Conservation (phyloP, 2,113 vertebrate species). For the Ictalurus punctatus region DNA sequence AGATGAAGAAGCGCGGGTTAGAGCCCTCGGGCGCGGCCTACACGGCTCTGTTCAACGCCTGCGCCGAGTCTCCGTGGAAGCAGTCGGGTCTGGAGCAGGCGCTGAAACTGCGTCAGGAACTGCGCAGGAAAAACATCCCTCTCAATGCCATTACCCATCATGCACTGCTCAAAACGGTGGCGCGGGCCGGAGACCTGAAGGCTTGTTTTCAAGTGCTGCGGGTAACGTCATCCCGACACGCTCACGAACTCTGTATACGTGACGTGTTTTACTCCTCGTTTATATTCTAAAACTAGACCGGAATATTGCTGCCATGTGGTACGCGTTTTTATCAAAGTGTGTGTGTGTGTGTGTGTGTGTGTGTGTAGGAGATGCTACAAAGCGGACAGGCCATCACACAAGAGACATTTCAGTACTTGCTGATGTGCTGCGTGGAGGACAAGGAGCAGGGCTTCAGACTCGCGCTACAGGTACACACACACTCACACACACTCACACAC, state of each 20-base stretch:
- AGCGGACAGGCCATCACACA: slow-evolving; percentile 80
- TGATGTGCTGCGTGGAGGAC: slow-evolving; percentile 89
- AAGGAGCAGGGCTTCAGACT: slow-evolving; percentile 81
- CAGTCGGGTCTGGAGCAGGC: slow-evolving; percentile 81
- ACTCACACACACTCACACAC: no score
- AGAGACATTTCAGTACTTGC: slow-evolving; percentile 88
- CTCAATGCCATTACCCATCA: slow-evolving; percentile 85
- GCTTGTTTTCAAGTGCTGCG: slow-evolving; percentile 82
- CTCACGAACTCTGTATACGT: background rate
- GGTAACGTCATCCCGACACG: slow-evolving; percentile 66
- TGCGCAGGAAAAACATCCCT: slow-evolving; percentile 73
- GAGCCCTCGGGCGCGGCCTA: slow-evolving; percentile 82
- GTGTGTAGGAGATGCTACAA: slow-evolving; percentile 83
- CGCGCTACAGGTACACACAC: slow-evolving; percentile 80
- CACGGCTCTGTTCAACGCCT: slow-evolving; percentile 93
- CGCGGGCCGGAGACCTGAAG: slow-evolving; percentile 80
- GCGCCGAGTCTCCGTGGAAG: slow-evolving; percentile 83
- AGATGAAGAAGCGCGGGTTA: slow-evolving; percentile 94
- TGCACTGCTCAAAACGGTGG: slow-evolving; percentile 83
- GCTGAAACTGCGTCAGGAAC: slow-evolving; percentile 81
- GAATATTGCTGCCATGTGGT: no score
- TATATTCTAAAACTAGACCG: no score
- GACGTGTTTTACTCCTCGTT: no score
- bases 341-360: slow-evolving; percentile 23
- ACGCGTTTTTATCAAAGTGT: no score